phyloP scores from a whole-genome alignment of 2,888 invertebrate species.

The Pyrrhosoma nymphula region DNA sequence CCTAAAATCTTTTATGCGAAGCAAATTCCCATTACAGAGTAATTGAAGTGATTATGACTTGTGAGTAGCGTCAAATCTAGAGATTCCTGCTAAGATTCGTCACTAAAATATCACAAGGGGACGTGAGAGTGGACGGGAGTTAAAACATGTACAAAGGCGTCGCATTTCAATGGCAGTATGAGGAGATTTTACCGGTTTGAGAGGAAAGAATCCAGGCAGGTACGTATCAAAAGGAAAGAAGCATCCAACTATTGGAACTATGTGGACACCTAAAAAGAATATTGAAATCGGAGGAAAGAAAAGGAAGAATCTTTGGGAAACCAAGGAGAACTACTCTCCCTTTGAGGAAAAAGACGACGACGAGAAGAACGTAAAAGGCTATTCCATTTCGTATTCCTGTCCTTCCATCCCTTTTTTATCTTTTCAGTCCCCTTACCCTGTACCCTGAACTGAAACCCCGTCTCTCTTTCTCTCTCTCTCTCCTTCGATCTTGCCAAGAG shows the following conservation, averaged over 20 bases:
- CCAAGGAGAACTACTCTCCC: background rate
- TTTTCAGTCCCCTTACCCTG: background rate
- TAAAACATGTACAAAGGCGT: no score
- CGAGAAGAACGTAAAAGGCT: background rate
- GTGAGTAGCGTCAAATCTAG: no score
- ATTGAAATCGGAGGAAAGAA: background rate
- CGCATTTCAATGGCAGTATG: no score
- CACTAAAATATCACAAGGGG: no score
- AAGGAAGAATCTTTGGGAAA: background rate
- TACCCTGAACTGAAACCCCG: no score
- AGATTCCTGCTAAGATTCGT: no score
- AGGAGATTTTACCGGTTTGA: background rate
- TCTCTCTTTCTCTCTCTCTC: background rate
- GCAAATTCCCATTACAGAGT: no score
- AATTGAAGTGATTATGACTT: no score
- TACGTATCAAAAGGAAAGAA: background rate
- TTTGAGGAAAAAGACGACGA: background rate
- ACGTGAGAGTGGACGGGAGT: no score
- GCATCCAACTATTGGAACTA: background rate
- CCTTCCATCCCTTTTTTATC: background rate
- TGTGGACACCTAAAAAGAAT: background rate
- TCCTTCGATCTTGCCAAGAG: background rate
- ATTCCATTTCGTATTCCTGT: background rate
- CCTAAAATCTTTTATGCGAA: no score
- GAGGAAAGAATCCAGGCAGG: background rate